Percentiles rank a stretch among this genome's conserved stretches.
These are phyloP conservation scores for Trachops cirrhosus DNA, from an alignment of 2,797 vertebrate species.

Conservation along the genomic window DNA sequence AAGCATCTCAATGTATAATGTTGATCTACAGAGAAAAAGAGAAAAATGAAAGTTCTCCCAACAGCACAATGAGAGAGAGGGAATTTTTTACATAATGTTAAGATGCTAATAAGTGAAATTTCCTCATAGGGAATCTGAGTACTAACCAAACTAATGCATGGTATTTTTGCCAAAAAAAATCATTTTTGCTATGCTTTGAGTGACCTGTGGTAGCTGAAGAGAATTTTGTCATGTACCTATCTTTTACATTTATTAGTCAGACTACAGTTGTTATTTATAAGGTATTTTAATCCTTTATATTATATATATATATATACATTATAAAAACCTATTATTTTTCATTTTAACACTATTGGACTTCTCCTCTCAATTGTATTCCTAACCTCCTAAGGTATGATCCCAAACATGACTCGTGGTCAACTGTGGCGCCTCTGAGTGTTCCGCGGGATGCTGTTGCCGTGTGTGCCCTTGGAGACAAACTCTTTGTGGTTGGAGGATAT, in stretches of 20 bases:
- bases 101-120: not conserved
- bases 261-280: conserved; percentile 1
- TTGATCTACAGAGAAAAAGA: not conserved
- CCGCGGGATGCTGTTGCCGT: conserved; percentile 95
- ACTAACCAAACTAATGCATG: not conserved
- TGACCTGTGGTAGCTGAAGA: conserved; percentile 71
- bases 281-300: not conserved
- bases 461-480: conserved; percentile 92
- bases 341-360: not conserved
- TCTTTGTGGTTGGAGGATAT: conserved; percentile 97
- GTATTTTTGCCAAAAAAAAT: not conserved
- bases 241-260: not conserved
- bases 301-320: not conserved
- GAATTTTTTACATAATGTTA: not conserved
- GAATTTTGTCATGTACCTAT: not conserved
- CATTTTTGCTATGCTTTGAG: not conserved
- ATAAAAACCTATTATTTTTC: not conserved
- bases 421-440: conserved; percentile 92
- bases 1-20: not conserved
- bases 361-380: not conserved
- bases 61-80: not conserved
- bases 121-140: not conserved
- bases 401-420: conserved; percentile 96
- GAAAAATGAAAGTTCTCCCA: not conserved
- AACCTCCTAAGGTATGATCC: conserved; percentile 91